Percentiles rank a stretch among this genome's conserved stretches.
These are phyloP conservation scores for Cyclargus thomasi DNA, from an alignment of 1,140 invertebrate genomes.

Conservation along the genomic window DNA sequence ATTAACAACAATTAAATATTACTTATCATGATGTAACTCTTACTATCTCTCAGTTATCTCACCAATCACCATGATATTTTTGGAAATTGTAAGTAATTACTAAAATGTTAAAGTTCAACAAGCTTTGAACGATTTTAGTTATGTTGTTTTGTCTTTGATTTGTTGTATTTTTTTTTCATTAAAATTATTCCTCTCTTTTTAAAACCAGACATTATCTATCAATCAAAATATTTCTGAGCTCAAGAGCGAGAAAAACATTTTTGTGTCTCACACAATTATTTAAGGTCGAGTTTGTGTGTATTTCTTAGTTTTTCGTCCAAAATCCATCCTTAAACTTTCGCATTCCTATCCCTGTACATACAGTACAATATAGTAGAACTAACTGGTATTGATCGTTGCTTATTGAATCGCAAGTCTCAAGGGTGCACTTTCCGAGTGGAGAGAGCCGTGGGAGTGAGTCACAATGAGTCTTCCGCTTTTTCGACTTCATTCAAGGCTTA, in stretches of 20 bases:
- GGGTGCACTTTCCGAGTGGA: conserved; percentile 44
- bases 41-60: neutral
- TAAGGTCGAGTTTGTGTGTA: too few relatives aligned
- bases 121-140: neutral
- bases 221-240: too few relatives aligned
- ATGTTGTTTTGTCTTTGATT: too few relatives aligned
- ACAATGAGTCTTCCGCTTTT: conserved; percentile 63
- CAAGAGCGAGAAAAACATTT: too few relatives aligned
- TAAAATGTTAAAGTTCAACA: neutral
- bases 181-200: too few relatives aligned
- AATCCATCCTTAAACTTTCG: neutral
- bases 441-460: conserved; percentile 56
- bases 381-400: neutral
- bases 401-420: conserved; percentile 25
- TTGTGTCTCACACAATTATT: too few relatives aligned
- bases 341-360: neutral
- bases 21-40: neutral
- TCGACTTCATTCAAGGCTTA: conserved; percentile 51
- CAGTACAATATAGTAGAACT: neutral
- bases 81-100: neutral
- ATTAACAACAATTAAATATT: neutral
- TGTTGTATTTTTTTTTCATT: too few relatives aligned
- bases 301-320: too few relatives aligned
- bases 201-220: too few relatives aligned
- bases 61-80: neutral